Conservation (phyloP, 1,140 invertebrate species). For the Apis mellifera region DNA sequence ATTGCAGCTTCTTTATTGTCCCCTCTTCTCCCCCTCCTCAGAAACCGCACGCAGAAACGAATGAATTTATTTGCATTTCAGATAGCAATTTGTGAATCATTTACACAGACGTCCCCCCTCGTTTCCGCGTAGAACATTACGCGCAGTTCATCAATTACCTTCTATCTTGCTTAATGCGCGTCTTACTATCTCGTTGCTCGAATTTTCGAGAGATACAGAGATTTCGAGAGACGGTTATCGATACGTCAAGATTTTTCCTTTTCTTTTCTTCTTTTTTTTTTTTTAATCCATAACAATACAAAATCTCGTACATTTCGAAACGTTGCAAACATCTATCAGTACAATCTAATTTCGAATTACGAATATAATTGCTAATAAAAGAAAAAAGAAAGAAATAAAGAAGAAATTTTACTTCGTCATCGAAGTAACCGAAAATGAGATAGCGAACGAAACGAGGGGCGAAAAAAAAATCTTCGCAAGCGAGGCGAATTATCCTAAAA, state of each 20-base stretch:
- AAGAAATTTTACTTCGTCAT: too few relatives aligned
- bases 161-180: background rate
- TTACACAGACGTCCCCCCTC: constrained; percentile 47
- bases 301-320: too few relatives aligned
- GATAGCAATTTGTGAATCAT: constrained; percentile 53
- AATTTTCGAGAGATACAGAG: background rate
- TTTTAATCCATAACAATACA: too few relatives aligned
- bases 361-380: too few relatives aligned
- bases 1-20: constrained; percentile 32
- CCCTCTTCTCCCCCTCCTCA: background rate
- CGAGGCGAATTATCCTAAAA: background rate
- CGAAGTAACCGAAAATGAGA: too few relatives aligned
- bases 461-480: too few relatives aligned
- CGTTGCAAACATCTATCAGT: too few relatives aligned
- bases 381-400: too few relatives aligned
- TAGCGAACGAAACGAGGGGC: too few relatives aligned
- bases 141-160: constrained; percentile 8
- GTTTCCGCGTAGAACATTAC: background rate
- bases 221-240: background rate
- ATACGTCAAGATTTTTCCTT: too few relatives aligned
- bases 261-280: too few relatives aligned
- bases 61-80: constrained; percentile 63
- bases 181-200: background rate
- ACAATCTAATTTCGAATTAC: too few relatives aligned
- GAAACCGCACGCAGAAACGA: constrained; percentile 30